These are phyloP conservation scores for Grammomys surdaster DNA, from an alignment of 2,113 vertebrate genomes.

Conservation along the genomic window DNA sequence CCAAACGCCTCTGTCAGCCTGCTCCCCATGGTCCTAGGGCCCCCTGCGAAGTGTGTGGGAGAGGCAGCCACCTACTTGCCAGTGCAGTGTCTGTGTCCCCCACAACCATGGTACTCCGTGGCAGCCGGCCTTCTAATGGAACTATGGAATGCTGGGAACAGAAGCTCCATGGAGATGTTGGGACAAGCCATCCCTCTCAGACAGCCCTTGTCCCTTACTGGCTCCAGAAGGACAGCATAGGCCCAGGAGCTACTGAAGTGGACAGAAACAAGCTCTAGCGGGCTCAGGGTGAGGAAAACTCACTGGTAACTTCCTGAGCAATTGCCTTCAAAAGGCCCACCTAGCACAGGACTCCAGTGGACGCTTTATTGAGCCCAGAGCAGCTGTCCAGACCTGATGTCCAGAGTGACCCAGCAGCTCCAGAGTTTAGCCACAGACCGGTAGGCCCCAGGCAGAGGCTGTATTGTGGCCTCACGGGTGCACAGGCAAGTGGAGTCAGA, in stretches of 20 bases:
- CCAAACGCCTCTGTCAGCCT: neutral
- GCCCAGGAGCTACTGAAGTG: neutral
- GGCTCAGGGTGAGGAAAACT: neutral
- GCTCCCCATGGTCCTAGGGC: neutral
- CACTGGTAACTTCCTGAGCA: neutral
- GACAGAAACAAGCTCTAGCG: neutral
- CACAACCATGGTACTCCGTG: neutral
- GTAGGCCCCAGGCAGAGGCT: neutral
- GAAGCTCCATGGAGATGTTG: neutral
- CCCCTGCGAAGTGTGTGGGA: neutral
- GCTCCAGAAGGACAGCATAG: neutral
- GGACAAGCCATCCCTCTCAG: neutral
- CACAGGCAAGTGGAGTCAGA: no score
- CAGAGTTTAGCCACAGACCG: neutral
- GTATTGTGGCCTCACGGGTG: no score
- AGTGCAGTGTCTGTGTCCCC: neutral
- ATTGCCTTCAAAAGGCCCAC: neutral
- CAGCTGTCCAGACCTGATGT: neutral
- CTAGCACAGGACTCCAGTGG: neutral
- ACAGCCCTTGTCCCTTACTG: neutral
- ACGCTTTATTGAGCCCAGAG: neutral
- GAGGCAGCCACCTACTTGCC: neutral
- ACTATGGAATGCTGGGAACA: conserved; percentile 31
- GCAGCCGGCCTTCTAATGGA: neutral
- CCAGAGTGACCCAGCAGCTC: neutral